phyloP scores from a whole-genome alignment of 1,140 invertebrate species.

The Venustaconcha ellipsiformis region DNA sequence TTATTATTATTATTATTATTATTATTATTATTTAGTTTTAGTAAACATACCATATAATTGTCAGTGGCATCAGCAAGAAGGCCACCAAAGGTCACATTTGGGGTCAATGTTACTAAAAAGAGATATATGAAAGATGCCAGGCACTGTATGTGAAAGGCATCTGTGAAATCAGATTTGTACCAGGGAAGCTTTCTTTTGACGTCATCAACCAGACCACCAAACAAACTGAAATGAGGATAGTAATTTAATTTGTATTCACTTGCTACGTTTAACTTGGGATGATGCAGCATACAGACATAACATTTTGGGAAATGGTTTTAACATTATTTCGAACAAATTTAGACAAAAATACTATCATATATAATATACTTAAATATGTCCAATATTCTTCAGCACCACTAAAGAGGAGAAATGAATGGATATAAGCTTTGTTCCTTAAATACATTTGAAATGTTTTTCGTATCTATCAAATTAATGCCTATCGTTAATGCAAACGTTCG shows the following conservation, averaged over 20 bases:
- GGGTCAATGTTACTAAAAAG: conserved; percentile 98
- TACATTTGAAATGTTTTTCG: too few relatives aligned
- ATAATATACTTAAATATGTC: too few relatives aligned
- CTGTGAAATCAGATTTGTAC: conserved; percentile 77
- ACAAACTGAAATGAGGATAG: conserved; percentile 71
- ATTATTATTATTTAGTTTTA: background rate
- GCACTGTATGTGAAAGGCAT: conserved; percentile 93
- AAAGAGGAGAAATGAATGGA: too few relatives aligned
- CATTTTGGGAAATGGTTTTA: conserved; percentile 3
- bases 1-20: background rate
- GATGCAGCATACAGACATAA: background rate
- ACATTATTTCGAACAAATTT: too few relatives aligned
- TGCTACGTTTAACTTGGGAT: too few relatives aligned
- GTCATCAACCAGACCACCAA: conserved; percentile 90
- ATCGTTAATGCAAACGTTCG: too few relatives aligned
- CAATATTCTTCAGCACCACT: too few relatives aligned
- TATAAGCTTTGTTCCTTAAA: too few relatives aligned
- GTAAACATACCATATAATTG: conserved; percentile 83
- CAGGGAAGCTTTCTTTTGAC: conserved; percentile 92
- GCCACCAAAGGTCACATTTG: conserved; percentile 97
- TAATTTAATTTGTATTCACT: background rate
- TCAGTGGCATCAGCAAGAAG: conserved; percentile 94
- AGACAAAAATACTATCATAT: too few relatives aligned
- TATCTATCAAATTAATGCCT: too few relatives aligned
- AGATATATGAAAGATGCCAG: conserved; percentile 97